Base-by-base conservation (phyloP, 2,797 vertebrate species). In the Hyperoplus lanceolatus region DNA sequence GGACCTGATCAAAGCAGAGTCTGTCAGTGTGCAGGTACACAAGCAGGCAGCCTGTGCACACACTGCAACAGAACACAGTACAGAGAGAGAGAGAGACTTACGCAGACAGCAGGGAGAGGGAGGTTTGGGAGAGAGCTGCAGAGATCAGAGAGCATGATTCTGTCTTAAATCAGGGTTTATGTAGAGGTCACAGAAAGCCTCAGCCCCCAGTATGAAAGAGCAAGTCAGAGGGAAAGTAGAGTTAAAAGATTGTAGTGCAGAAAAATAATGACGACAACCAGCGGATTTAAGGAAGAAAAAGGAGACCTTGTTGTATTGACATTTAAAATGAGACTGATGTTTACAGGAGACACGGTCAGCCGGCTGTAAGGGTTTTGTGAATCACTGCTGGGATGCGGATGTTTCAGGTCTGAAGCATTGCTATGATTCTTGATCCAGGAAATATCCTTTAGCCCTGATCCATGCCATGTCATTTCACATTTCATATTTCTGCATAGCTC, bases 1-100 rank as follows among this genome's bases (percentile, higher is more conserved):
- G 57, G 80, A 84, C 87, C 80, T 91, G 93, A 93, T 93, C 92
- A 93, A 91, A 92, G 91, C 72, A 3, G 64, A 83, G 89, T 85
- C 90, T 91, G 86, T 91, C 85, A 85, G 89, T 82, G 81, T 81
- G 78, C 85, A 88, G 86, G 87, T 91, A 90, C 86, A 87, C 90
- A 90, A 90, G 83, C 89, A 88, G 77, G 67, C 81, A 72, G 77
- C 67, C 77, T 79, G 81, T 76, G 79, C 75, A 88, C 83, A 83
- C 80, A 60, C 58, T 14, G 74, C 72, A 59, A 29, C 57, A 42
- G 39, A 59, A 59, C 57, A 83, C 68, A 61, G 73, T 78, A 62
- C 62, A 76, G 77, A 79, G 80, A 45, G 63, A 36, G 65, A 45
- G 79, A 83, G 77, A 75, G 57, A 56, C 60, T 4, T 41, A 63